phyloP scores from a whole-genome alignment of 2,113 vertebrate genomes.

The Irena cyanogastra region DNA sequence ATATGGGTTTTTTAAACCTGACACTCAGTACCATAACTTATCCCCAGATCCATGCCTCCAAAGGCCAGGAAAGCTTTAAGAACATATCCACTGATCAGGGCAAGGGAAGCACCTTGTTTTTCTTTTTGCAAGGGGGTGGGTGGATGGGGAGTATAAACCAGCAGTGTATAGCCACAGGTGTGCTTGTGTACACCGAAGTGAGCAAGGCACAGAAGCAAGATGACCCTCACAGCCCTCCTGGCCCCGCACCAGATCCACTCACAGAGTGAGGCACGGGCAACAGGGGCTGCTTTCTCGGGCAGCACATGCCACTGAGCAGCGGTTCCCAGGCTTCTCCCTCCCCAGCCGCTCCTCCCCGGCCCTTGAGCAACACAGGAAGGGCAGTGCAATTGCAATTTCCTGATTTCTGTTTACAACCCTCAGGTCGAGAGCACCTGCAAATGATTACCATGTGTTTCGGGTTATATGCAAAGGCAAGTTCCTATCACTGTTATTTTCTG shows the following conservation, averaged over 20 bases:
- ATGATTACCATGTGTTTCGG: background rate
- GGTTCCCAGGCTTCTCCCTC: background rate
- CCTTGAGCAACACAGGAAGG: conserved; percentile 26
- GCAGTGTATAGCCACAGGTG: fast-evolving
- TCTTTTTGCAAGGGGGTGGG: fast-evolving
- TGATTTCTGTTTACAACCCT: conserved; percentile 21
- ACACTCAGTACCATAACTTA: background rate
- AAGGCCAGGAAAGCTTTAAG: background rate
- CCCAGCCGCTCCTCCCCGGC: background rate
- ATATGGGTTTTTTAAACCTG: background rate
- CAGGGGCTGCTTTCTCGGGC: fast-evolving
- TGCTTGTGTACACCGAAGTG: background rate
- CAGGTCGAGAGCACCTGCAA: background rate
- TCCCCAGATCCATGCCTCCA: background rate
- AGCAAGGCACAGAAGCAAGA: background rate
- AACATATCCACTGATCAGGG: fast-evolving
- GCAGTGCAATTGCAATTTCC: background rate
- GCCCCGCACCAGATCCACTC: background rate
- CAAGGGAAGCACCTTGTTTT: background rate
- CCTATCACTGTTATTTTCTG: background rate
- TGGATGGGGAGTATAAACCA: background rate
- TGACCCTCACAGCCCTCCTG: background rate
- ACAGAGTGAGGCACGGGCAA: fast-evolving
- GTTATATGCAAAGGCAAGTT: background rate
- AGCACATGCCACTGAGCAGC: background rate